Percentiles rank a stretch among this genome's conserved stretches.
phyloP scores from a whole-genome alignment of 2,797 vertebrate genomes.

The Falco biarmicus region DNA sequence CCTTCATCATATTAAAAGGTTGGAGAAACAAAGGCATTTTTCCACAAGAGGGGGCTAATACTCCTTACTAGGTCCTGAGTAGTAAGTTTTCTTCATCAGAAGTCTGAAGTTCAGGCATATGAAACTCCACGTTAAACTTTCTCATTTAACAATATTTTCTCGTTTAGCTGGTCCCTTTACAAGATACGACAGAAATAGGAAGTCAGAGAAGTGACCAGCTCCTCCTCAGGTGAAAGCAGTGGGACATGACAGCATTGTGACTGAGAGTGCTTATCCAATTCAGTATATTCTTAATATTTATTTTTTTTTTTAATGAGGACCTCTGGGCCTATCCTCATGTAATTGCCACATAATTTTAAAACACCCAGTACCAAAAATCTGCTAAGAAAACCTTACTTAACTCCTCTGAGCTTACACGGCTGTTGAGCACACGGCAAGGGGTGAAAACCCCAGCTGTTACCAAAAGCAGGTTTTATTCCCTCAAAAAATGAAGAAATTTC shows the following conservation, averaged over 20 bases:
- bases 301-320: background rate
- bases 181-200: background rate
- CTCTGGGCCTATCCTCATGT: background rate
- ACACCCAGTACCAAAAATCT: background rate
- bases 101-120: background rate
- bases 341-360: background rate
- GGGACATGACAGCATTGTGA: rapidly evolving
- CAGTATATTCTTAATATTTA: background rate
- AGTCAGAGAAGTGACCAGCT: background rate
- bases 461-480: background rate
- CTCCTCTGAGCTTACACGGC: background rate
- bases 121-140: background rate
- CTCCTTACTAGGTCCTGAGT: background rate
- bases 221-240: background rate
- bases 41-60: conserved; percentile 66
- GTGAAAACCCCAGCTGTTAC: background rate
- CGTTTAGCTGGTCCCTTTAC: background rate
- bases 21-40: background rate
- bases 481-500: background rate
- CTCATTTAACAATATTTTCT: background rate
- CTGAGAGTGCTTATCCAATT: background rate
- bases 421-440: background rate
- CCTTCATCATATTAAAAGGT: background rate
- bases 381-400: background rate
- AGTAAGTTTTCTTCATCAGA: background rate